Base-by-base conservation (phyloP, 1,140 invertebrate species). In the Atta texana region DNA sequence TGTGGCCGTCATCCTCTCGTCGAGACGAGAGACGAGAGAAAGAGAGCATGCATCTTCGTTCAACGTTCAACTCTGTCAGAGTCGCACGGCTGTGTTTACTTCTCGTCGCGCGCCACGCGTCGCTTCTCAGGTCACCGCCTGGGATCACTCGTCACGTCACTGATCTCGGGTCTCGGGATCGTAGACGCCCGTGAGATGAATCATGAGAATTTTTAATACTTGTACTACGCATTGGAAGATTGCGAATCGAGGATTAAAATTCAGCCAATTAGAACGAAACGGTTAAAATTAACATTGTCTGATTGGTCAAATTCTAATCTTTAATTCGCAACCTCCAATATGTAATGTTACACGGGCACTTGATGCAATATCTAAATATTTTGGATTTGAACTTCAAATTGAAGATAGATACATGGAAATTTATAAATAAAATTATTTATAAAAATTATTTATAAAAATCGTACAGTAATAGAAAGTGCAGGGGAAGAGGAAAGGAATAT, bases 61-160 rank as follows among this genome's bases (percentile, higher is more conserved):
- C 34, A 39, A 39, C 34, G 7, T 39, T 68, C 49, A 1, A n/a
- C 44, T 55, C 77, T 14, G 49, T 12, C 49, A 28, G 39, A 10
- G 24, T 44, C 39, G 8, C 49, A 1, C 31, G 55, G 63, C 63
- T 12, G 34, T 81, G 64, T 69, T 80, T 80, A 80, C 28, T 12
- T 80, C 39, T 24, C 39, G 49, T 21, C 72, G 59, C 59, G 59
- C 49, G 57, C 74, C 81, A 74, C 53, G 66, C 66, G 72, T 55
- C 75, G 82, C 74, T 88, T n/a, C 44, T 14, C 21, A 14, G 28
- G 55, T 80, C 66, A 49, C 75, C 82, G 88, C 63, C 44, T 72
- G 89, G 75, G 89, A 77, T 87, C 89, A 90, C n/a, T 21, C 80
- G 75, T 53, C 85, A 49, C 80, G 75, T 61, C 85, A 61, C 49